Evolutionary conservation across 1,140 invertebrate species (phyloP).

Genomic region (Bombyx mori): DNA sequence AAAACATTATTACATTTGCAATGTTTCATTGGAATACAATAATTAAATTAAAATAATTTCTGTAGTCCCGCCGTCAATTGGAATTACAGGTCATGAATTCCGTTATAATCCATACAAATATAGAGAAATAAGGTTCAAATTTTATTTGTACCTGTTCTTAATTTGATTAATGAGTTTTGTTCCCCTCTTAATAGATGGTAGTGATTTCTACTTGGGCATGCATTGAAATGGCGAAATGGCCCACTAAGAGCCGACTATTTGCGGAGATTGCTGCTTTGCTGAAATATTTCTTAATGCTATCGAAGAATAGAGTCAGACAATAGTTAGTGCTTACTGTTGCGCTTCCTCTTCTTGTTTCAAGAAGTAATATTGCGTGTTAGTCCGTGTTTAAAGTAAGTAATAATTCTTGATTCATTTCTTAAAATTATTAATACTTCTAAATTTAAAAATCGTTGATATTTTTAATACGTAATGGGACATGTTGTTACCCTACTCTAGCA

Average conservation of each 20-base stretch:
- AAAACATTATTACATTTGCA: constrained; percentile 5
- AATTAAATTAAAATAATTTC: too few relatives aligned
- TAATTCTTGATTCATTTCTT: too few relatives aligned
- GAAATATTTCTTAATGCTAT: constrained; percentile 28
- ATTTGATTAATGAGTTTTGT: constrained; percentile 28
- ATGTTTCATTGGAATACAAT: not conserved
- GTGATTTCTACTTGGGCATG: constrained; percentile 63
- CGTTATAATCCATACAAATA: not conserved
- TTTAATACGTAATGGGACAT: too few relatives aligned
- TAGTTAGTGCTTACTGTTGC: too few relatives aligned
- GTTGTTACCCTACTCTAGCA: too few relatives aligned
- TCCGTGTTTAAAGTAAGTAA: too few relatives aligned
- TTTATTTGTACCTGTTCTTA: constrained; percentile 4
- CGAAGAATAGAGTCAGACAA: too few relatives aligned
- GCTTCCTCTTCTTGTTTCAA: too few relatives aligned
- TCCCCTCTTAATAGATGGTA: constrained; percentile 59
- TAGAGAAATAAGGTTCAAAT: not conserved
- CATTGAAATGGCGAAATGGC: constrained; percentile 62
- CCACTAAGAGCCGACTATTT: constrained; percentile 59
- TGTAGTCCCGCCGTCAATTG: not conserved
- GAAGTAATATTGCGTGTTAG: too few relatives aligned
- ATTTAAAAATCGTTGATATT: too few relatives aligned
- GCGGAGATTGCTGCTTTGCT: constrained; percentile 46
- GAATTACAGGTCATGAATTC: not conserved
- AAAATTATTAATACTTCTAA: too few relatives aligned